Percentiles rank a stretch among this genome's conserved stretches.
phyloP scores from a whole-genome alignment of 2,113 vertebrate species.

The Anarhynchus alexandrinus region DNA sequence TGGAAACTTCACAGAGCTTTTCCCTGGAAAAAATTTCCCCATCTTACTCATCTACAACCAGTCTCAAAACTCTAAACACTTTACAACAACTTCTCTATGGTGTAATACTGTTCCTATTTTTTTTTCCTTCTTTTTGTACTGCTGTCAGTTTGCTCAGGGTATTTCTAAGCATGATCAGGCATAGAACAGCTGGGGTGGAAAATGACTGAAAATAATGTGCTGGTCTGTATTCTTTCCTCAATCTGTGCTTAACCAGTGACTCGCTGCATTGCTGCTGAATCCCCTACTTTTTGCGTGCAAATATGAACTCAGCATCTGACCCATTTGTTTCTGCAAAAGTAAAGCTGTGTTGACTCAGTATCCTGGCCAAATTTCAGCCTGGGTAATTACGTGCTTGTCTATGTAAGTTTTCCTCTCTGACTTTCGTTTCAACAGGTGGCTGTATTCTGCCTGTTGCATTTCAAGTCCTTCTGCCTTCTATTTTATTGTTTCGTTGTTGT shows the following conservation, averaged over 20 bases:
- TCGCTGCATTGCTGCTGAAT: background rate
- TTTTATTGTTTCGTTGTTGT: background rate
- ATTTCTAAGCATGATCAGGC: background rate
- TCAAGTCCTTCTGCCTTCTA: background rate
- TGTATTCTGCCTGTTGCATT: background rate
- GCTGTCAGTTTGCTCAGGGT: background rate
- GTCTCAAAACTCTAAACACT: background rate
- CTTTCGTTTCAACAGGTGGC: background rate
- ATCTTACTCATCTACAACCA: background rate
- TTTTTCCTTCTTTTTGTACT: background rate
- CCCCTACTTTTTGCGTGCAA: background rate
- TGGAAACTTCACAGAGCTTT: background rate
- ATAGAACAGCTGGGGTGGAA: background rate
- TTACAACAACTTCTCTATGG: background rate
- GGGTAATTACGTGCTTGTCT: background rate
- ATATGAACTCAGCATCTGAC: background rate
- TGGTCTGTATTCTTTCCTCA: background rate
- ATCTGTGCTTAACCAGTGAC: background rate
- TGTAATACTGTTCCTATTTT: background rate
- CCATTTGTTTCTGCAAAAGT: background rate
- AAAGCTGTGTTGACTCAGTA: background rate
- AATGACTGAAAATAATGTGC: background rate
- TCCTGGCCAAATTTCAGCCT: background rate
- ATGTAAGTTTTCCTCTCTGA: background rate
- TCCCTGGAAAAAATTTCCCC: background rate